Evolutionary conservation across 2,797 vertebrate species (phyloP).

Genomic region (Macroramphosus scolopax): DNA sequence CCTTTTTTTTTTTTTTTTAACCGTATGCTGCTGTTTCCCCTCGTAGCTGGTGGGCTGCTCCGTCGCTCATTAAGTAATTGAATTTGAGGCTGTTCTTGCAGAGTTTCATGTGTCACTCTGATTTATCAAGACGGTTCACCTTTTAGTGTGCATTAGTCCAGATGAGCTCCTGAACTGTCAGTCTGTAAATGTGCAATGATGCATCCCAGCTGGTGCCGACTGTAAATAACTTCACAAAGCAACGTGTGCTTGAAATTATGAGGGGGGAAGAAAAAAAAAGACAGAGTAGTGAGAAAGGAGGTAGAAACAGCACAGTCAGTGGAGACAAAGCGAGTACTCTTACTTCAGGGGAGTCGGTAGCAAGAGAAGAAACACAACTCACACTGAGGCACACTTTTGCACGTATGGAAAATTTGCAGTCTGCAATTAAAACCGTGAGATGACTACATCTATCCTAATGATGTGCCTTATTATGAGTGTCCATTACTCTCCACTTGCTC

Average conservation of each 20-base stretch:
- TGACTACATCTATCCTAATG: slow-evolving; percentile 76
- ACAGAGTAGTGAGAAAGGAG: slow-evolving; percentile 5
- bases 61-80: slow-evolving; percentile 53
- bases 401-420: slow-evolving; percentile 47
- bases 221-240: slow-evolving; percentile 19
- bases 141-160: slow-evolving; percentile 33
- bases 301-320: slow-evolving; percentile 13
- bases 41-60: slow-evolving; percentile 31
- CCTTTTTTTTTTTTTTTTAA: background rate
- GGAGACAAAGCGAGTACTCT: slow-evolving; percentile 26
- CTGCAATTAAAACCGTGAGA: slow-evolving; percentile 74
- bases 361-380: slow-evolving; percentile 36
- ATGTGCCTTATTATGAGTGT: slow-evolving; percentile 75
- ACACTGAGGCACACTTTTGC: slow-evolving; percentile 24
- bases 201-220: slow-evolving; percentile 16
- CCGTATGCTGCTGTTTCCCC: background rate
- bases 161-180: slow-evolving; percentile 24
- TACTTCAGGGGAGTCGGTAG: slow-evolving; percentile 24
- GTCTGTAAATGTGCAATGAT: slow-evolving; percentile 21
- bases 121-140: slow-evolving; percentile 33
- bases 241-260: slow-evolving; percentile 6
- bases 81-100: slow-evolving; percentile 21
- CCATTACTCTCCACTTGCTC: slow-evolving; percentile 73
- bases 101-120: slow-evolving; percentile 40
- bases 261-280: background rate